Base-by-base conservation (phyloP, 2,888 invertebrate species). In the Lasioglossum morio region DNA sequence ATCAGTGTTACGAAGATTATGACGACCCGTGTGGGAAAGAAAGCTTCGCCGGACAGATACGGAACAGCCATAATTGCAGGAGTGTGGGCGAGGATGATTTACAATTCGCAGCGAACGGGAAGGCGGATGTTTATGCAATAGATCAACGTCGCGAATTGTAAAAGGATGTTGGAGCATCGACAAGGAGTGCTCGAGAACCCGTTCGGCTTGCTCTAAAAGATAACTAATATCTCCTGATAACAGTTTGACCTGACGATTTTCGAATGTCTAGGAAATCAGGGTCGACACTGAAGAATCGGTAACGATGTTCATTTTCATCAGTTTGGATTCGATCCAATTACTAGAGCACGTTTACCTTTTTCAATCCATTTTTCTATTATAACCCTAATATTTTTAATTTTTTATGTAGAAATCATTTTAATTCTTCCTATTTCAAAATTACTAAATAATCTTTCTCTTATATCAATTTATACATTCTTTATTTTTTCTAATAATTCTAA, bases 61-160 rank as follows among this genome's bases (percentile, higher is more conserved):
- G 84, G 78, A 75, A 78, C 70, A 63, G 57, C 72, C 63, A 34
- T 72, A 73, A 84, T 81, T 84, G 72, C 46, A 27, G 73, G 63
- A 34, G 72, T 63, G 77, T 77, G 75, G 73, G 77, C 77, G 82
- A 74, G 70, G 70, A 16, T 82, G 82, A 84, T 84, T 84, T 84
- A 77, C 75, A 74, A 84, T 84, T 84, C 70, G 43, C 60, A 27
- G 30, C 16, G 34, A 75, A 75, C 74, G 27, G 40, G 82, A 48
- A 73, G 77, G 77, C 83, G 78, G 84, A 75, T 77, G 78, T 84
- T 84, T 84, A 84, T 84, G 73, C 48, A 72, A 70, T 78, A 70
- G 43, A 78, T 78, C 60, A 48, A 63, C 70, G 37, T 73, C 60
- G 72, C 30, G 34, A 75, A 76, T 74, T 77, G 48, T 69, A 77